A percentile compares a stretch with the other conserved stretches of the same genome.
Conservation (phyloP, 2,797 vertebrate genomes). For the Danio tinwini region DNA sequence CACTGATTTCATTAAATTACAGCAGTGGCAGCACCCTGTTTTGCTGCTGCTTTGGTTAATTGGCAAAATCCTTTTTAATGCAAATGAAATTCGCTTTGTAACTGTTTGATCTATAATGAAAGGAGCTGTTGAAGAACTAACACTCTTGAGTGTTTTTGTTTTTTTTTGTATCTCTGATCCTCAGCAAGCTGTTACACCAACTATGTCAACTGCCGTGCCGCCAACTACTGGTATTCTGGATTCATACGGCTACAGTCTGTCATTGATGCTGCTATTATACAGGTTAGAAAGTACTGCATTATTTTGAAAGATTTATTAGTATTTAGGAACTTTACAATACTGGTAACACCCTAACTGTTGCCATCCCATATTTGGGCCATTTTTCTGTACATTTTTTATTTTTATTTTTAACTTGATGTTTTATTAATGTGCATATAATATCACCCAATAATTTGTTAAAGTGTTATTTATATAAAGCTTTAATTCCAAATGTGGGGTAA, state of each 20-base stretch:
- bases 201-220: conserved; percentile 82
- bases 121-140: neutral
- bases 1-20: neutral
- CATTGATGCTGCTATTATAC: conserved; percentile 92
- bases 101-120: neutral
- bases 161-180: conserved; percentile 1
- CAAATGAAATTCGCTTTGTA: neutral
- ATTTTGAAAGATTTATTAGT: neutral
- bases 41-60: neutral
- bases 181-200: conserved; percentile 83
- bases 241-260: conserved; percentile 89
- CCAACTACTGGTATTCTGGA: conserved; percentile 90
- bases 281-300: conserved; percentile 76
- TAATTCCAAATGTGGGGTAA: no score
- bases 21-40: neutral
- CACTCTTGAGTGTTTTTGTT: neutral
- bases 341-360: no score
- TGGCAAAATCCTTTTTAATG: neutral
- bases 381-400: no score
- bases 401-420: no score
- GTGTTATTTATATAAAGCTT: no score
- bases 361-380: no score
- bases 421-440: no score
- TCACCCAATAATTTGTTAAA: no score
- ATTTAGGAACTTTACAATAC: neutral